Conservation (phyloP, 2,888 invertebrate genomes). For the Bedellia somnulentella region DNA sequence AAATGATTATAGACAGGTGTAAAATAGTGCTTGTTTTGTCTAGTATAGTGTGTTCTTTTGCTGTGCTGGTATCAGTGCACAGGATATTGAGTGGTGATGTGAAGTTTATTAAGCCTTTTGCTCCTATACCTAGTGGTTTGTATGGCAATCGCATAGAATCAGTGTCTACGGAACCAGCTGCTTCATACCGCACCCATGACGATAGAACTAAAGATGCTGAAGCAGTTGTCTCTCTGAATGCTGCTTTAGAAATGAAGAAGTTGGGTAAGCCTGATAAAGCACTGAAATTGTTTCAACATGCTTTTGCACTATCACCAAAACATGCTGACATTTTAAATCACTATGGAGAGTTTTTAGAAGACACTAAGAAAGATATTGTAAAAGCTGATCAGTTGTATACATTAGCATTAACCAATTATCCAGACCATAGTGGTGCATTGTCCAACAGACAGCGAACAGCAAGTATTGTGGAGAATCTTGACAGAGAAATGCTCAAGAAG, state of each 20-base stretch:
- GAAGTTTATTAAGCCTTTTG: constrained; percentile 37
- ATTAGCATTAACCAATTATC: constrained; percentile 80
- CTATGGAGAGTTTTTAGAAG: constrained; percentile 92
- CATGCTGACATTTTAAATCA: constrained; percentile 91
- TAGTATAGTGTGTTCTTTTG: constrained; percentile 43
- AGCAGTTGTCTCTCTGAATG: constrained; percentile 80
- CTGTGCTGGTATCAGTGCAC: constrained; percentile 39
- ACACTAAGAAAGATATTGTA: constrained; percentile 80
- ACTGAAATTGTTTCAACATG: constrained; percentile 84
- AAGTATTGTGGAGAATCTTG: constrained; percentile 86
- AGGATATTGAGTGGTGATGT: constrained; percentile 37
- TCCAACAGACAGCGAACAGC: constrained; percentile 83
- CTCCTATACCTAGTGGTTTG: constrained; percentile 40
- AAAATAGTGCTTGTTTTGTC: constrained; percentile 44
- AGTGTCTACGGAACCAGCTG: constrained; percentile 34
- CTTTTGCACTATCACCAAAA: constrained; percentile 85
- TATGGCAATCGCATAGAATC: constrained; percentile 41
- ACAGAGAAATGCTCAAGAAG: constrained; percentile 73
- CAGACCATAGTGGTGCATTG: constrained; percentile 78
- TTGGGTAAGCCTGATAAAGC: constrained; percentile 86
- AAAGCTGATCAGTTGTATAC: constrained; percentile 90
- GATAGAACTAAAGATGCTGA: constrained; percentile 59
- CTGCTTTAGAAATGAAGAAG: constrained; percentile 83
- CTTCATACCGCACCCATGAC: constrained; percentile 13
- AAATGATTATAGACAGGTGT: constrained; percentile 44